Base-by-base conservation (phyloP, 2,113 vertebrate species). In the Sylvilagus bachmani region DNA sequence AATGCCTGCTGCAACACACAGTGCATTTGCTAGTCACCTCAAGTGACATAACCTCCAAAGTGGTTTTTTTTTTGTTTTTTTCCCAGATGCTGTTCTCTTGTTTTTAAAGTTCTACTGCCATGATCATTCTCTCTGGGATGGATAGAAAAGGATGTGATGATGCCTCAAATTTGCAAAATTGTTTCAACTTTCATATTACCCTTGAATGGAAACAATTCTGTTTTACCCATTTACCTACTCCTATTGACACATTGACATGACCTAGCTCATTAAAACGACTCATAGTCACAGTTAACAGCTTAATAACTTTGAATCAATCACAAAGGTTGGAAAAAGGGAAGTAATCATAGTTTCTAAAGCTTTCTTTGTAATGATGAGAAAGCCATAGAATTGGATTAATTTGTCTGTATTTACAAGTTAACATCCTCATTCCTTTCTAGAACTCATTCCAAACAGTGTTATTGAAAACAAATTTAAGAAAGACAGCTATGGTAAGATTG, bases 381-480 rank as follows among this genome's bases (percentile, higher is more conserved):
- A 89, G 53, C 6, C 29, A 1, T 33, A 67, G 90, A 94, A 74
- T 82, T 86, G 61, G 74, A 66, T 91, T 87, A 55, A 91, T 86
- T 94, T 82, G 64, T 58, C 53, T 79, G 3, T 79, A n/a, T 94
- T 93, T 91, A 89, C 31, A 89, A 90, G 31, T 58, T 83, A 33
- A 82, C 91, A 70, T 44, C 31, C 67, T 25, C 27, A 81, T 74
- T 22, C 69, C 19, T 74, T 92, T 79, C 44, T 11, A 10, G 12
- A 85, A 5, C 80, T 86, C 70, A 86, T 83, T 82, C 25, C 36
- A 94, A 93, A 85, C 8, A 66, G 67, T 44, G 10, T 66, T 90
- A 51, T 91, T 93, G 93, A 93, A 92, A 55, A 79, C 55, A 89
- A 74, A 92, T 92, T 36, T 85, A 5, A 95, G 82, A 73, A 80